Evolutionary conservation across 2,888 invertebrate species (phyloP).

Genomic region (Mamestra brassicae): DNA sequence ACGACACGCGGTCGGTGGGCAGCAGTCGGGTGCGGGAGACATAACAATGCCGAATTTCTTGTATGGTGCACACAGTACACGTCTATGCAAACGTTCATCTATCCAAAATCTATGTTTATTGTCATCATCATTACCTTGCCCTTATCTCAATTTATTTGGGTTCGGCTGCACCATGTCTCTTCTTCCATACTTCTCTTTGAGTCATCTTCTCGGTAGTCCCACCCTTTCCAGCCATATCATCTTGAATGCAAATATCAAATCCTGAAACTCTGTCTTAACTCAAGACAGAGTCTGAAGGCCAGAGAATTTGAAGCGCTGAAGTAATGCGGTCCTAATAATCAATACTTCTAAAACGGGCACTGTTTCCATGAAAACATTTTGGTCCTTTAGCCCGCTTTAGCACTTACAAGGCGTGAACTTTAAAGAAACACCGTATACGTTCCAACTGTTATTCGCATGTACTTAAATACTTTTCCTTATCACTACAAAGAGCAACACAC

Average conservation of each 20-base stretch:
- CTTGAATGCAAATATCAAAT: too few species aligned
- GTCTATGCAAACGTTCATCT: too few species aligned
- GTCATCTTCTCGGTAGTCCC: too few species aligned
- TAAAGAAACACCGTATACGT: not conserved
- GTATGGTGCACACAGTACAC: too few species aligned
- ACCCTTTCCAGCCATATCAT: too few species aligned
- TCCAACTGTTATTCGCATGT: constrained; percentile 5
- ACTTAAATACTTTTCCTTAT: constrained; percentile 29
- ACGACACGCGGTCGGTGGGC: too few species aligned
- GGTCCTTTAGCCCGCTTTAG: not conserved
- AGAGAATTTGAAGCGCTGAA: not conserved
- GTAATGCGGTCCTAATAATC: not conserved
- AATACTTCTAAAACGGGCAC: not conserved
- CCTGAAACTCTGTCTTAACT: not conserved
- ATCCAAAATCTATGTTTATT: too few species aligned
- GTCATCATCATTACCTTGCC: not conserved
- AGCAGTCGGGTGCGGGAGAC: too few species aligned
- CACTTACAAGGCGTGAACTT: constrained; percentile 10
- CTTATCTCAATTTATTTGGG: too few species aligned
- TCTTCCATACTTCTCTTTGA: too few species aligned
- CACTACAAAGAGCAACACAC: constrained; percentile 28
- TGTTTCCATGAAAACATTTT: not conserved
- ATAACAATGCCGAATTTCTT: too few species aligned
- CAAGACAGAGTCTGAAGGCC: not conserved
- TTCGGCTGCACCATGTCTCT: too few species aligned